Evolutionary conservation across 2,888 invertebrate species (phyloP).

Genomic region (Morpho helenor): DNA sequence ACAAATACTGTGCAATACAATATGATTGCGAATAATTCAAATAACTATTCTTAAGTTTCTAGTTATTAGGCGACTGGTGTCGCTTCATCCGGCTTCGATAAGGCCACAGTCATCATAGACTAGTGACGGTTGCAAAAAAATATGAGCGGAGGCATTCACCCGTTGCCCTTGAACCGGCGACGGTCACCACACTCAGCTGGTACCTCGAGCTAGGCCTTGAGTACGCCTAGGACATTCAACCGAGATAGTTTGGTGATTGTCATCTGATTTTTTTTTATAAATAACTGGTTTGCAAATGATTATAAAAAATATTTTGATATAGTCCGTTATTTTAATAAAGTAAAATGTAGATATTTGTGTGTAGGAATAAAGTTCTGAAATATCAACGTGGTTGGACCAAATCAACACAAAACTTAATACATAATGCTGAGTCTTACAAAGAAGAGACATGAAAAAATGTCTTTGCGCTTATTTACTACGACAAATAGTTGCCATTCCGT

Average conservation of each 20-base stretch:
- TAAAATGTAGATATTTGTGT: too few species aligned
- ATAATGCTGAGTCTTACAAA: too few species aligned
- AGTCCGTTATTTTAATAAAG: too few species aligned
- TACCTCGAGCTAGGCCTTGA: constrained; percentile 62
- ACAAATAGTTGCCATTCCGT: too few species aligned
- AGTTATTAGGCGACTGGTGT: constrained; percentile 43
- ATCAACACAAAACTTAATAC: too few species aligned
- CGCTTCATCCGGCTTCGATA: constrained; percentile 61
- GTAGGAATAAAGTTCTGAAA: too few species aligned
- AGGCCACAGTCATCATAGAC: constrained; percentile 55
- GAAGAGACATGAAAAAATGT: too few species aligned
- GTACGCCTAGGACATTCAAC: constrained; percentile 66
- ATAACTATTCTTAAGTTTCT: constrained; percentile 30
- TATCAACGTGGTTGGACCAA: too few species aligned
- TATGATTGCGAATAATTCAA: neutral
- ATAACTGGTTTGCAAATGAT: too few species aligned
- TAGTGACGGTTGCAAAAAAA: constrained; percentile 55
- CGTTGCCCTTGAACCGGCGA: constrained; percentile 68
- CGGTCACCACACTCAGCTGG: constrained; percentile 68
- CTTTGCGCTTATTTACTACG: too few species aligned
- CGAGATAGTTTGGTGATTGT: constrained; percentile 39
- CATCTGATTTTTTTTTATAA: constrained; percentile 6
- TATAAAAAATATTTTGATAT: too few species aligned
- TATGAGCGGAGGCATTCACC: constrained; percentile 72
- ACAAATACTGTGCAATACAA: neutral